Evolutionary conservation across 2,113 vertebrate genomes (phyloP).

Genomic region (Muscicapa adusta): DNA sequence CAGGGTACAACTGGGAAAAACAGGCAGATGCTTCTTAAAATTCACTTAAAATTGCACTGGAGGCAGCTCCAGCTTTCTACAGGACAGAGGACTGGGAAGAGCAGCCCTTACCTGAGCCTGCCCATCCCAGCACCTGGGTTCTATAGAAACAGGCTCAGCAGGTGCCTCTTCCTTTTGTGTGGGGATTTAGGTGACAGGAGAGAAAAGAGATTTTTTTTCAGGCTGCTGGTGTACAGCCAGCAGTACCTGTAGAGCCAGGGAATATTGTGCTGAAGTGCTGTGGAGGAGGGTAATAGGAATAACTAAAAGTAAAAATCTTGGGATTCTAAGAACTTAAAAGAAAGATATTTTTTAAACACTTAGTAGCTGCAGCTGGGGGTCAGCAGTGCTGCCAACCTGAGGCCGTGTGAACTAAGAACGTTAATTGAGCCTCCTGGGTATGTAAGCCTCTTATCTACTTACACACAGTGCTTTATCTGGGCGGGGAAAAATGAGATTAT

Average conservation of each 20-base stretch:
- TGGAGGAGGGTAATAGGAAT: neutral
- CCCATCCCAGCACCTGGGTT: neutral
- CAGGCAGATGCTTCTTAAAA: neutral
- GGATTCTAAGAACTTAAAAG: neutral
- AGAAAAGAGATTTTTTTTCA: neutral
- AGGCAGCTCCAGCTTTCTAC: neutral
- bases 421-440: slow-evolving; percentile 63
- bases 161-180: neutral
- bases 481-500: neutral
- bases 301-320: slow-evolving; percentile 6
- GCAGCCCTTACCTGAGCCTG: neutral
- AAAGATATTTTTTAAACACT: slow-evolving; percentile 3
- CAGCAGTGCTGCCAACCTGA: slow-evolving; percentile 18
- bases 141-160: fast-evolving
- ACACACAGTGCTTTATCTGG: slow-evolving; percentile 5
- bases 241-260: neutral
- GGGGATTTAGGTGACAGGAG: neutral
- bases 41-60: neutral
- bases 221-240: neutral
- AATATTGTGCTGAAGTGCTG: neutral
- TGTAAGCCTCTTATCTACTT: slow-evolving; percentile 62
- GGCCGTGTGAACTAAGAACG: neutral
- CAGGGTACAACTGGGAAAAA: neutral
- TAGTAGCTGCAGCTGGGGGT: slow-evolving; percentile 20
- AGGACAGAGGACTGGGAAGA: neutral